A percentile compares a stretch with the other conserved stretches of the same genome.
Evolutionary conservation across 2,797 vertebrate genomes (phyloP).

Genomic region (Etheostoma nigrum): DNA sequence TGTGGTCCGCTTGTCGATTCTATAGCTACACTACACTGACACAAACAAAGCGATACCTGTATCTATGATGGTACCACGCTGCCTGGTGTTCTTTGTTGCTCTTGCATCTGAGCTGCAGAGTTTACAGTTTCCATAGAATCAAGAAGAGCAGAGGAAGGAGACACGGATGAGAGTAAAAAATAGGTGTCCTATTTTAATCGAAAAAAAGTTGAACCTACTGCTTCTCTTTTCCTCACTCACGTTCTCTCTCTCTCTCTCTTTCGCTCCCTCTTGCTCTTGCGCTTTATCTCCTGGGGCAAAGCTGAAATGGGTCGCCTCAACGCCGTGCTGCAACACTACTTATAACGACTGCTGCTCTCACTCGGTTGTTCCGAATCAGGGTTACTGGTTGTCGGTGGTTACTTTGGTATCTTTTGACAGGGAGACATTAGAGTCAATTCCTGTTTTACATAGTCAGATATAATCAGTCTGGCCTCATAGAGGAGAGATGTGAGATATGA

Average conservation of each 20-base stretch:
- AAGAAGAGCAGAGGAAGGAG: constrained; percentile 63
- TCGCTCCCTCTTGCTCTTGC: constrained; percentile 25
- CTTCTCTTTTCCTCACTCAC: constrained; percentile 39
- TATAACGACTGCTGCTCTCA: constrained; percentile 45
- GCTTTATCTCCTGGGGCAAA: constrained; percentile 55
- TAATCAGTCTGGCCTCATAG: constrained; percentile 25
- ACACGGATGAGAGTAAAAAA: constrained; percentile 73
- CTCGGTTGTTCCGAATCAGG: constrained; percentile 48
- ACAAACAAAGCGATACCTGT: constrained; percentile 42
- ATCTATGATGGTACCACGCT: constrained; percentile 53
- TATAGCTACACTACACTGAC: constrained; percentile 29
- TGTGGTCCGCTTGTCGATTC: constrained; percentile 17
- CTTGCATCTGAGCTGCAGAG: constrained; percentile 48
- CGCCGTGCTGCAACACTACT: constrained; percentile 49
- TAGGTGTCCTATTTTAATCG: constrained; percentile 80
- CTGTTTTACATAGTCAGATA: constrained; percentile 36
- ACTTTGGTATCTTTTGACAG: constrained; percentile 31
- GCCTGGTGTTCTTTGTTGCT: constrained; percentile 45
- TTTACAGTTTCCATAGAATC: constrained; percentile 69
- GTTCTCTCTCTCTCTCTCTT: neutral
- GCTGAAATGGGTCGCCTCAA: constrained; percentile 75
- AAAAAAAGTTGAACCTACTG: constrained; percentile 56
- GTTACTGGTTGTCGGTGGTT: constrained; percentile 14
- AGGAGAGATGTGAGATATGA: constrained; percentile 2
- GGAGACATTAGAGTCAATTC: constrained; percentile 22